phyloP scores from a whole-genome alignment of 2,888 invertebrate species.

The Pollenia angustigena region DNA sequence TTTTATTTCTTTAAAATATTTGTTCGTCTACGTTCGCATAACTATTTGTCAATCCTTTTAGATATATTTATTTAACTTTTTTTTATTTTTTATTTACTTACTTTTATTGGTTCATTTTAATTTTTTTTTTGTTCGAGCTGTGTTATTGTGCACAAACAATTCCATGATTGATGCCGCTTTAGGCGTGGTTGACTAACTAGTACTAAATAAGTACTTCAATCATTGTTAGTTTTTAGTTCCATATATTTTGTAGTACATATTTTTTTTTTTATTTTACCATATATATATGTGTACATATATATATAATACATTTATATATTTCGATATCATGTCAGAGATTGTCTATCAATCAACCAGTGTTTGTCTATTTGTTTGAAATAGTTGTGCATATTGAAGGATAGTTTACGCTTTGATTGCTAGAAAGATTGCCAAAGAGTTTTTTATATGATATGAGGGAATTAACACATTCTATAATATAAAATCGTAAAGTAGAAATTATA shows the following conservation, averaged over 20 bases:
- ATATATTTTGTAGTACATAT: neutral
- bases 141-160: conserved; percentile 53
- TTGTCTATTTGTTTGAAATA: conserved; percentile 52
- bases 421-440: conserved; percentile 37
- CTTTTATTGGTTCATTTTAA: neutral
- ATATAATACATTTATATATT: conserved; percentile 33
- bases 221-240: conserved; percentile 55
- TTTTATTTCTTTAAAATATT: conserved; percentile 13
- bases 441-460: neutral
- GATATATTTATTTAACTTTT: conserved; percentile 26
- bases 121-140: conserved; percentile 23
- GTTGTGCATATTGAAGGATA: conserved; percentile 14
- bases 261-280: conserved; percentile 1
- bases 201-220: conserved; percentile 60
- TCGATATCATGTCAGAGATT: conserved; percentile 64
- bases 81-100: conserved; percentile 23
- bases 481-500: too few species aligned
- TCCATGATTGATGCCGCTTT: conserved; percentile 65
- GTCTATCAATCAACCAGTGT: conserved; percentile 65
- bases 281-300: neutral
- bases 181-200: conserved; percentile 64
- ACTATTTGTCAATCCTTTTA: conserved; percentile 56
- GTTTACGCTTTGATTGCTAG: conserved; percentile 25
- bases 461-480: too few species aligned
- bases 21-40: neutral